Evolutionary conservation across 2,113 vertebrate species (phyloP), one percentile per base, ranked within the genome.

Genomic region (Podarcis raffonei): DNA sequence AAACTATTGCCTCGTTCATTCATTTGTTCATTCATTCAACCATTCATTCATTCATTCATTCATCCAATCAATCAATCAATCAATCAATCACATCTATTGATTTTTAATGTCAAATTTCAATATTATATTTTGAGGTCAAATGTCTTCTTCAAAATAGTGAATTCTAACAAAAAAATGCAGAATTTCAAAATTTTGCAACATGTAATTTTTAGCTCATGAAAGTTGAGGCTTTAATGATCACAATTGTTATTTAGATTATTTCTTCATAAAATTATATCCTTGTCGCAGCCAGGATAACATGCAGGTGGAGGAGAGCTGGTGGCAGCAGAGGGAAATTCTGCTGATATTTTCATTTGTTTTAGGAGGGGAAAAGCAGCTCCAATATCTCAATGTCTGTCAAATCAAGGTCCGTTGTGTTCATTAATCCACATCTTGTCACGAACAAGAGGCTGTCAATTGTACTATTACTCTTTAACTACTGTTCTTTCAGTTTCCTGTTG

Each of bases 391-490:
- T 42, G 74, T 65, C 75, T n/a, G 59, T n/a, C 7, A 9, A 42
- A 79, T 37, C 9, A 68, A 79, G 62, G 65, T 35, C 6, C 7
- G 18, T 15, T 22, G 39, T 59, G 72, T 77, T 87, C 35, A 77
- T 75, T 83, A 80, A 83, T 12, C 32, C 48, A n/a, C 59, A 79
- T 77, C 62, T 71, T 59, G 18, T 68, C 72, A 57, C 37, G 4
- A 32, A 13, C 39, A 62, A 23, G 23, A 39, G 18, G 8, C 72
- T 27, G 32, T n/a, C 72, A n/a, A 18, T 32, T 2, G 3, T 35
- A 42, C 18, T 27, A 62, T 78, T 83, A 83, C 48, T 87, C 27
- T 83, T 90, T 83, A 90, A 90, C 80, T 42, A 71, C 65, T 85
- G 74, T 59, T 74, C 80, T 42, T 59, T 87, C 32, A 12, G 32